Evolutionary conservation across 2,888 invertebrate species (phyloP).

Genomic region (Andrena flavipes): DNA sequence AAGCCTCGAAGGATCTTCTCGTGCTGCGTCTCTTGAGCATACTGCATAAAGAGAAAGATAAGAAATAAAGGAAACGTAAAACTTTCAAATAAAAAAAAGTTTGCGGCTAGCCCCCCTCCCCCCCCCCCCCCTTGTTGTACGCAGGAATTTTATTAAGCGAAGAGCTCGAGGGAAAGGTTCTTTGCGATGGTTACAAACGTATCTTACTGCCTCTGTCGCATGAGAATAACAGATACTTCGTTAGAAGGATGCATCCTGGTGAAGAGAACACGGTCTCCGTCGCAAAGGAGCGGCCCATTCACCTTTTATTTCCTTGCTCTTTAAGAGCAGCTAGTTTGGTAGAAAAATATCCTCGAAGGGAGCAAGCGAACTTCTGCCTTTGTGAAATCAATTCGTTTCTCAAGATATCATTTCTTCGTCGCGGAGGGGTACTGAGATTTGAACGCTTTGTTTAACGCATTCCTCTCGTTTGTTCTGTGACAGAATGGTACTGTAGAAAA

Average conservation of each 20-base stretch:
- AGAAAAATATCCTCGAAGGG: neutral
- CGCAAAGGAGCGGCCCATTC: neutral
- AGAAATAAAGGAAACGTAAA: neutral
- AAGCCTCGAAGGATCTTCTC: constrained; percentile 99
- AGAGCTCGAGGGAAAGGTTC: neutral
- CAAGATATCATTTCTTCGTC: neutral
- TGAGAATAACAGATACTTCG: neutral
- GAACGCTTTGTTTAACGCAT: neutral
- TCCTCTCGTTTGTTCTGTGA: too few species aligned
- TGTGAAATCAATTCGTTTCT: constrained; percentile 5
- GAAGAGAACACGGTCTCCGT: neutral
- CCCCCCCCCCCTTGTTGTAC: neutral
- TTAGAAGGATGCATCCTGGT: neutral
- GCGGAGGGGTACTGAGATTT: neutral
- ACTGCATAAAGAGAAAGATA: constrained; percentile 85
- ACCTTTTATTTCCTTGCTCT: neutral
- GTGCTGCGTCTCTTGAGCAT: constrained; percentile 98
- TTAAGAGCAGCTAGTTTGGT: constrained; percentile 1
- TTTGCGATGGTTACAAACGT: neutral
- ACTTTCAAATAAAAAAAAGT: neutral
- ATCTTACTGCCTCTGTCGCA: neutral
- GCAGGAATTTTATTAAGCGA: constrained; percentile 8
- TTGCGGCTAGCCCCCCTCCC: neutral
- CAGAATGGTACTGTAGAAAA: too few species aligned
- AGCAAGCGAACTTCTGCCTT: neutral